Base-by-base conservation (phyloP, 2,888 invertebrate genomes). In the Parnassius smintheus region DNA sequence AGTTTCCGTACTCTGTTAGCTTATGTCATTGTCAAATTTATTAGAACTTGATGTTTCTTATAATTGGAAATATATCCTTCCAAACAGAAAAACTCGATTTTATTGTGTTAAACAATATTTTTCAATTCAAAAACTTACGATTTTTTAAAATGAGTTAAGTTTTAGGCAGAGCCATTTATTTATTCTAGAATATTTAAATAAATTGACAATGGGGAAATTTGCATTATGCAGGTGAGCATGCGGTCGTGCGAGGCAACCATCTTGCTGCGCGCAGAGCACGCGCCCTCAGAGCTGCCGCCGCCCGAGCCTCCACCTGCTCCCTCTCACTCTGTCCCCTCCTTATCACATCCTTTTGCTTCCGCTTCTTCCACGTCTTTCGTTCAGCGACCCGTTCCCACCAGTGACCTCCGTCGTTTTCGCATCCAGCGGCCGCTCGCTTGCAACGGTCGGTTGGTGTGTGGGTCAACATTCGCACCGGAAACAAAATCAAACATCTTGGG, bases 221-320 rank as follows among this genome's bases (percentile, higher is more conserved):
- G 51, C 25, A 25, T 11, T 68, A 2, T 58, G 10, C 76, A 85
- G 85, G 87, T 88, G 63, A 73, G 66, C 65, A 71, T 88, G 77
- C 69, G 74, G 42, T 68, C 77, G 9, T 86, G 88, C 56, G 81
- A 81, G 58, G 86, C 88, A 42, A 85, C 85, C 18, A 83, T 90
- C 58, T 73, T 89, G 64, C 73, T 88, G 68, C 85, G 84, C 52
- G 72, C 84, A 18, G 77, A 81, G 72, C 86, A 88, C 76, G 86
- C 86, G 64, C 78, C 80, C 49, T 61, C 75, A 53, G 66, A 71
- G 46, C 65, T 70, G 8, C 65, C 70, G 60, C 70, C 70, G 9
- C 70, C 68, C 46, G 67, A 67, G 62, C 70, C 69, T 62, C 66
- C 69, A 56, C 67, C 70, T 44, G 54, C 66, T 57, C 66, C 59